Evolutionary conservation across 2,888 invertebrate species (phyloP), one percentile per base, ranked within the genome.

Genomic region (Drosophila nr. perissopoda): DNA sequence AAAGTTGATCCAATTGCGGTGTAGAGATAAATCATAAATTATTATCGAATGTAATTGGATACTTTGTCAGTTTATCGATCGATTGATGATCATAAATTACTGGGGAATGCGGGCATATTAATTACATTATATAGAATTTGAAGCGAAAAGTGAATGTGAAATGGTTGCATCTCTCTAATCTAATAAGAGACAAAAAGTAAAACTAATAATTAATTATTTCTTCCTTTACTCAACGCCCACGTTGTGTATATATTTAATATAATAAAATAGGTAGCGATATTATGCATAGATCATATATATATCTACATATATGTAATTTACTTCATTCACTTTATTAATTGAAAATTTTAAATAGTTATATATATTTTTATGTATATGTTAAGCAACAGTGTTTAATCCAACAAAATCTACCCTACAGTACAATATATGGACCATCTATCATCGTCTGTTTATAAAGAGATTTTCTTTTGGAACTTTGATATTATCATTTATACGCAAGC

Each of bases 1-100:
- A 63, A 78, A 73, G 81, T 67, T 73, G 78, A 67, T 66, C 53
- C 49, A 64, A 68, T 81, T 66, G 71, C 60, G 70, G 70, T 51
- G 54, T 59, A 61, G 66, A 34, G 13, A 60, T 27, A 66, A 11
- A n/a, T 13, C 31, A 49, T 42, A 40, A 73, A 51, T 68, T 25
- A 54, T 53, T 33, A 57, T 49, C 33, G n/a, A 46, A 42, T 53
- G 52, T 25, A 67, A 60, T 48, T 38, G 29, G 21, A 63, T 63
- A 57, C 21, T 54, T 46, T 48, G n/a, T 33, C 5, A 21, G 54
- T 16, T 31, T n/a, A 48, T 49, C 34, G 42, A 68, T 38, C 36
- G 18, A 21, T 27, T 25, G 10, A 18, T 8, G 25, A 46, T 27
- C 36, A 49, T 31, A 57, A 31, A 34, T 25, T 16, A 42, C 33